phyloP scores from a whole-genome alignment of 2,113 vertebrate species.

The Dromas ardeola region DNA sequence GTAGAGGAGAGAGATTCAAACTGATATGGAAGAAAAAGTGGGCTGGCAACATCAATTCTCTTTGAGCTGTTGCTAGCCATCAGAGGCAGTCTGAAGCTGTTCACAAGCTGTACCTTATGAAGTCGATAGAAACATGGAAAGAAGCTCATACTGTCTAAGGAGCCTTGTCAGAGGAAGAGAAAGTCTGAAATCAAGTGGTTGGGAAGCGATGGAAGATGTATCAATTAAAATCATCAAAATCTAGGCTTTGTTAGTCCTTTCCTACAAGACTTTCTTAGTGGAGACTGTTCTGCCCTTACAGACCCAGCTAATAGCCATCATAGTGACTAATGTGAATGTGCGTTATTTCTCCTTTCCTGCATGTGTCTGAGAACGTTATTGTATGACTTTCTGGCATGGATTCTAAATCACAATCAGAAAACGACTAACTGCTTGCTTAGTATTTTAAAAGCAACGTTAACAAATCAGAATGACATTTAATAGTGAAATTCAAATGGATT shows the following conservation, averaged over 20 bases:
- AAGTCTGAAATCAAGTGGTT: neutral
- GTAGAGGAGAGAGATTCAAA: neutral
- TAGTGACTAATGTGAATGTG: neutral
- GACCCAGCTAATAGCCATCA: neutral
- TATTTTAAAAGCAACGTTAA: neutral
- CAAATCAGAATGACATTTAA: neutral
- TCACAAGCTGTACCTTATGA: neutral
- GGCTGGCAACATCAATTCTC: neutral
- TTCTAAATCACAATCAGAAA: neutral
- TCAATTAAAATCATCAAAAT: neutral
- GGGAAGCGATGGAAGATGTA: neutral
- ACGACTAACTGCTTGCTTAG: neutral
- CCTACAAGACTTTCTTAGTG: neutral
- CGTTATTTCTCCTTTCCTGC: neutral
- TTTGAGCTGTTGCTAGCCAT: neutral
- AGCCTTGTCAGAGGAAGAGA: neutral
- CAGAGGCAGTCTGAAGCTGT: neutral
- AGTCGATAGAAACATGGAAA: neutral
- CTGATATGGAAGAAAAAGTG: neutral
- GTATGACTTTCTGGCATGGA: neutral
- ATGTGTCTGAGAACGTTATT: neutral
- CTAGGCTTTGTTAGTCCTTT: neutral
- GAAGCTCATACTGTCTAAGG: neutral
- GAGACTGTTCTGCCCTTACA: neutral
- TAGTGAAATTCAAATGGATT: neutral